These are phyloP conservation scores for Psophia crepitans DNA, from an alignment of 2,113 vertebrate genomes.

Conservation along the genomic window DNA sequence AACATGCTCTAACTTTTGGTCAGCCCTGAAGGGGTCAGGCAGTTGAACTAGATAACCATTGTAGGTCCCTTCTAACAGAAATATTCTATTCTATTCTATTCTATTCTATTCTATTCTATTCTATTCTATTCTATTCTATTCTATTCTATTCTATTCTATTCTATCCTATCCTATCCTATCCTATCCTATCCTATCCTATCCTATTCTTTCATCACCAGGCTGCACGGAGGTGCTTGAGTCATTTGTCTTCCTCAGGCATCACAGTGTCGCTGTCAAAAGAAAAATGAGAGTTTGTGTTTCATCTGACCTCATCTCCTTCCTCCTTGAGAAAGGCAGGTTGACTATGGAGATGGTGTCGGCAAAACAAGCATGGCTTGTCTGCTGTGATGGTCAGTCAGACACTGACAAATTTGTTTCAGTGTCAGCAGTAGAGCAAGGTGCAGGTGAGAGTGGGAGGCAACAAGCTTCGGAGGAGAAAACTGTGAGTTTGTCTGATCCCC, in stretches of 20 bases:
- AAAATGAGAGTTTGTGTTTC: not conserved
- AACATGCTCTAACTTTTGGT: not conserved
- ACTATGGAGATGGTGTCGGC: not conserved
- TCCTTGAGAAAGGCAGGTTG: not conserved
- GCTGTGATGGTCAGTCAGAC: not conserved
- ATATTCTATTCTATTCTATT: no score
- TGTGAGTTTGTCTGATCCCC: not conserved
- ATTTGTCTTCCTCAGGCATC: not conserved
- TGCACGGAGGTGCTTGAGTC: not conserved
- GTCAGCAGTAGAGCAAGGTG: rapidly evolving
- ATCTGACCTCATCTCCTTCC: not conserved
- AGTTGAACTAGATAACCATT: rapidly evolving
- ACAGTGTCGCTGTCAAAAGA: not conserved
- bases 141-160: no score
- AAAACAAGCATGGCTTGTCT: not conserved
- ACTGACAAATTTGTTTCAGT: not conserved
- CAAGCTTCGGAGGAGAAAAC: not conserved
- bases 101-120: no score
- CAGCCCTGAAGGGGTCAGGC: not conserved
- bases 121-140: no score
- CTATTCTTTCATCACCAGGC: not conserved
- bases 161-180: no score
- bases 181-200: rapidly evolving
- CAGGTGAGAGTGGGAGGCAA: not conserved
- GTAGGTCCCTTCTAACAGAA: not conserved